Evolutionary conservation across 2,888 invertebrate species (phyloP).

Genomic region (Platycheirus rosarum): DNA sequence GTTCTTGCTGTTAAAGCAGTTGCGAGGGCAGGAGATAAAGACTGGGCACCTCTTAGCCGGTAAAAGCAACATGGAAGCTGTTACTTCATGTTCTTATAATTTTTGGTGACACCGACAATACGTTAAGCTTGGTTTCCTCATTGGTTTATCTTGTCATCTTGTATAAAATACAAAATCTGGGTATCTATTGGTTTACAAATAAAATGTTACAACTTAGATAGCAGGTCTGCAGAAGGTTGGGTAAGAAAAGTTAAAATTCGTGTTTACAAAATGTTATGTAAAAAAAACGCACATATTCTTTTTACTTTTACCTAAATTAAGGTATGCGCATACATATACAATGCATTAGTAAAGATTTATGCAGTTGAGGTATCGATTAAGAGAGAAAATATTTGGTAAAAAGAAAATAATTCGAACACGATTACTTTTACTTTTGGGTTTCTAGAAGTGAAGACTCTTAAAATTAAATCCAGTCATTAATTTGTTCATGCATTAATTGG

Average conservation of each 20-base stretch:
- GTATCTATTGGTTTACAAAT: not conserved
- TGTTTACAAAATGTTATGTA: constrained; percentile 22
- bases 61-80: too few species aligned
- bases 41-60: constrained; percentile 46
- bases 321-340: too few species aligned
- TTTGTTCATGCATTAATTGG: too few species aligned
- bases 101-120: constrained; percentile 16
- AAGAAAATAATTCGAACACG: constrained; percentile 7
- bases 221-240: constrained; percentile 1
- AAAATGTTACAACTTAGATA: constrained; percentile 21
- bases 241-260: constrained; percentile 9
- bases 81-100: constrained; percentile 45
- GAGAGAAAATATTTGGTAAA: constrained; percentile 14
- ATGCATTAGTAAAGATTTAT: constrained; percentile 2
- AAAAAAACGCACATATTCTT: not conserved
- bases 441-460: too few species aligned
- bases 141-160: constrained; percentile 15
- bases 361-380: constrained; percentile 10
- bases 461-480: too few species aligned
- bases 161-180: constrained; percentile 20
- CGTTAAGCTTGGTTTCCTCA: constrained; percentile 20
- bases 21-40: not conserved
- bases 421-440: not conserved
- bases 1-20: constrained; percentile 31
- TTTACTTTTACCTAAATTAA: too few species aligned